These are phyloP conservation scores for Sarcophaga carnaria DNA, from an alignment of 2,888 invertebrate species.

Conservation along the genomic window DNA sequence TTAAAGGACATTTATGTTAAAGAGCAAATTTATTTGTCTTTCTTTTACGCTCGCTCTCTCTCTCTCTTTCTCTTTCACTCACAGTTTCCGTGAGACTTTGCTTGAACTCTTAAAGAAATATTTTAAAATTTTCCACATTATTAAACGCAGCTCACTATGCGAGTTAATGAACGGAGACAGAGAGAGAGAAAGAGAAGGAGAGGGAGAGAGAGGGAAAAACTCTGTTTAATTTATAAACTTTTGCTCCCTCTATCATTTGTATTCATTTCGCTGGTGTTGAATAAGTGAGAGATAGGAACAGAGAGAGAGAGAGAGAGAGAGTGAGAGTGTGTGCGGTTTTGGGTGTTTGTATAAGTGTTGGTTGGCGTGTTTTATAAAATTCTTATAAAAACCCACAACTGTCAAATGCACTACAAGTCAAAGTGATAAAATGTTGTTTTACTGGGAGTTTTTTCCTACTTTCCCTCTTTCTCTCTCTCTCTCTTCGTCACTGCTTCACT, in stretches of 20 bases:
- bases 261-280: conserved; percentile 9
- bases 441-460: too few species aligned
- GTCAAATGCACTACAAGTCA: conserved; percentile 61
- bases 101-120: neutral
- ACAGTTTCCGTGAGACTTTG: neutral
- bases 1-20: neutral
- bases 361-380: neutral
- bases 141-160: conserved; percentile 13
- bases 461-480: too few species aligned
- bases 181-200: neutral
- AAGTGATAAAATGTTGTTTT: conserved; percentile 51
- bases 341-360: neutral
- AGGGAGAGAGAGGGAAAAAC: neutral
- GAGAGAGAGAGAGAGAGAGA: too few species aligned
- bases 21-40: neutral
- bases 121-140: conserved; percentile 44
- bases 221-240: conserved; percentile 19
- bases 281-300: too few species aligned
- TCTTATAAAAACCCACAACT: conserved; percentile 65
- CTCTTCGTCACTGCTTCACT: neutral
- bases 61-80: too few species aligned
- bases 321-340: too few species aligned
- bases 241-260: neutral
- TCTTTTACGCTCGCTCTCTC: neutral
- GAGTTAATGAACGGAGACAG: neutral